Evolutionary conservation across 2,888 invertebrate genomes (phyloP), one percentile per base, ranked within the genome.

Genomic region (Tetheella fluctuosa): DNA sequence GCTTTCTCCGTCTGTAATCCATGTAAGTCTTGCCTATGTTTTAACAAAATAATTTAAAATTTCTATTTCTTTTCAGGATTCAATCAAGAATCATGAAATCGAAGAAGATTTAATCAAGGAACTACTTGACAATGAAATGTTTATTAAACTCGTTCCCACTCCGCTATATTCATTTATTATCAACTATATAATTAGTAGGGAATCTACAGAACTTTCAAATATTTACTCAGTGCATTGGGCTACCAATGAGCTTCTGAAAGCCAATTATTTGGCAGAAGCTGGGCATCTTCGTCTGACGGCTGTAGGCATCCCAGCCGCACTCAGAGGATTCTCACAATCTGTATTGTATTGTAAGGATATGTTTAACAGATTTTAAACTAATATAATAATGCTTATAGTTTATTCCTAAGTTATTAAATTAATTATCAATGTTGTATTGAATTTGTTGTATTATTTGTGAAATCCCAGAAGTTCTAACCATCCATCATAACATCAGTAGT

Each of bases 311-410:
- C 93, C 93, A 0, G 39, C 80, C 0, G 65, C 89, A 1, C 76
- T 93, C 1, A 80, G 87, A 13, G 87, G 89, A 0, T 93, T 93
- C 70, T 79, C 89, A 0, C 84, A 90, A 61, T 74, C 89, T 5
- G 77, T 92, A 34, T 65, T 77, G n/a, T 87, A 78, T 74, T 80
- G 76, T 69, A 86, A 80, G 64, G 83, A 87, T 64, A 70, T 80
- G 59, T 65, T 74, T 62, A 77, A 67, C 58, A 71, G 74, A 64
- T 71, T 65, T 57, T 70, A 69, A 72, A 54, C n/a, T n/a, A n/a
- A 23, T 10, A 17, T 58, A 54, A 52, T 61, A 8, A 20, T 62
- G 61, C 64, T 57, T 66, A 59, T 66, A 34, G 13, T 34, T 34
- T 34, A 34, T 34, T 34, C 59, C 64, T 69, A 62, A 69, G 61